phyloP scores from a whole-genome alignment of 2,797 vertebrate genomes.

The Cuniculus paca region DNA sequence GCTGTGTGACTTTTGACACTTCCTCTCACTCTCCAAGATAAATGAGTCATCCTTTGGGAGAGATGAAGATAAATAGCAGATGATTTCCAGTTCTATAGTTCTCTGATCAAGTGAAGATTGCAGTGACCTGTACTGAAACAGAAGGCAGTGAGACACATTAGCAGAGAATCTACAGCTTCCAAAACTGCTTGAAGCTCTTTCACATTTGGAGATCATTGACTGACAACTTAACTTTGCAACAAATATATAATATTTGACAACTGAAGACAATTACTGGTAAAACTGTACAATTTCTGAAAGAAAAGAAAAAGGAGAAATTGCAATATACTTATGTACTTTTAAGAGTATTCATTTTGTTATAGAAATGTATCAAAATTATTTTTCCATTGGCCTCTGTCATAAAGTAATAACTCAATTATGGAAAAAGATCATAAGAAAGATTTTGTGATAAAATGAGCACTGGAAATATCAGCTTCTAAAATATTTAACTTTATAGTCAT shows the following conservation, averaged over 20 bases:
- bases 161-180: conserved; percentile 20
- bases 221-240: conserved; percentile 56
- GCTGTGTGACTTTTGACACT: not conserved
- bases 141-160: conserved; percentile 26
- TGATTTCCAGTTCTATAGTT: not conserved
- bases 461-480: conserved; percentile 47
- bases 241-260: conserved; percentile 68
- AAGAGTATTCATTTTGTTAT: conserved; percentile 36
- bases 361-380: conserved; percentile 75
- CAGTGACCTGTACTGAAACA: not conserved
- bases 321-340: conserved; percentile 25
- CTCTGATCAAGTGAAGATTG: not conserved
- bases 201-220: conserved; percentile 15
- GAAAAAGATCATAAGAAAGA: not conserved
- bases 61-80: conserved; percentile 63
- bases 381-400: conserved; percentile 66
- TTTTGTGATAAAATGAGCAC: conserved; percentile 28
- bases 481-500: not conserved
- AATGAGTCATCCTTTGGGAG: conserved; percentile 13
- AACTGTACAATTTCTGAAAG: conserved; percentile 48
- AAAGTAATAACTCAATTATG: conserved; percentile 71
- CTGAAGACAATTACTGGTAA: conserved; percentile 65
- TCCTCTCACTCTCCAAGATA: not conserved
- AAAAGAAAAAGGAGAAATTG: conserved; percentile 46
- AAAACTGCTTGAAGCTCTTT: conserved; percentile 48